These are phyloP conservation scores for Gortyna flavago DNA, from an alignment of 2,888 invertebrate genomes.

Conservation along the genomic window DNA sequence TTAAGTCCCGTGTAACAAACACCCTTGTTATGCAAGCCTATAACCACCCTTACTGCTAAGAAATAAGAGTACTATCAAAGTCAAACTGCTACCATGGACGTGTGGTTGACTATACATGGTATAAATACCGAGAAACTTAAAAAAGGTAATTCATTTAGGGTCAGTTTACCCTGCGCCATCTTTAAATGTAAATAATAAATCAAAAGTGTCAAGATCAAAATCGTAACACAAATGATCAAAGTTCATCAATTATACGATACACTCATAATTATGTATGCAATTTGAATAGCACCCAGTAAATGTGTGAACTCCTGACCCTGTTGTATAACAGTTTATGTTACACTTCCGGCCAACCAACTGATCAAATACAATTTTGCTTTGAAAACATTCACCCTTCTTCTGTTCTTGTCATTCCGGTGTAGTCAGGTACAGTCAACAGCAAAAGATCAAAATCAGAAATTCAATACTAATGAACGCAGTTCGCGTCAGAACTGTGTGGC, in stretches of 20 bases:
- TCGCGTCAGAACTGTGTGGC: too few species aligned
- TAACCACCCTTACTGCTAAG: neutral
- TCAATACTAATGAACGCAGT: too few species aligned
- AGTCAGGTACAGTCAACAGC: too few species aligned
- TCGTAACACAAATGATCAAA: neutral
- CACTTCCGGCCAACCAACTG: neutral
- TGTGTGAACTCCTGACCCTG: conserved; percentile 12
- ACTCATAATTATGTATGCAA: conserved; percentile 20
- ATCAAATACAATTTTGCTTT: neutral
- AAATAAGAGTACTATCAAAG: neutral
- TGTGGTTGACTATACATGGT: neutral
- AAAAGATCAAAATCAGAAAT: too few species aligned
- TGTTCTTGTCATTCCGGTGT: neutral
- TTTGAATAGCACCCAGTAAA: neutral
- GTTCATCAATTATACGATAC: conserved; percentile 8
- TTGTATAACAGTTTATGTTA: conserved; percentile 1
- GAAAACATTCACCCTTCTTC: neutral
- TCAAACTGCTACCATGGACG: neutral
- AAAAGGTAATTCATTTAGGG: neutral
- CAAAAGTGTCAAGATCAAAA: neutral
- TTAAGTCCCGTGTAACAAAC: neutral
- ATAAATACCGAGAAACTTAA: neutral
- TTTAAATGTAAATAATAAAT: neutral
- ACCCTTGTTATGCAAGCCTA: neutral
- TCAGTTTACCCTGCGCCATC: neutral